A percentile compares a stretch with the other conserved stretches of the same genome.
phyloP scores from a whole-genome alignment of 1,140 invertebrate species.

The Brachystomella parvula region DNA sequence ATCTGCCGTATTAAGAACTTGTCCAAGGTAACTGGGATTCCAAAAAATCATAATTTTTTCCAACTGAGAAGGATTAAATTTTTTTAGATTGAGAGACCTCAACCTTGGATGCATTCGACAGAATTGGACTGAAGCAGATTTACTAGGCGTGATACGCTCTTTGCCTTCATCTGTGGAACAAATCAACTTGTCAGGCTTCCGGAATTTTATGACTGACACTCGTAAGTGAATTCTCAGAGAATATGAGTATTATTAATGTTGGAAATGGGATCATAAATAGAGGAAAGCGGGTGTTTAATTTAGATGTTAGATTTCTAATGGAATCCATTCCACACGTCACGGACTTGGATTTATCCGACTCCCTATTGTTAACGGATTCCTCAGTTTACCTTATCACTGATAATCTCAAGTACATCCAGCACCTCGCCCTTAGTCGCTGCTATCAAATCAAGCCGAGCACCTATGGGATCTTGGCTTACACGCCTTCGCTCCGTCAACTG shows the following conservation, averaged over 20 bases:
- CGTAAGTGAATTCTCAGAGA: background rate
- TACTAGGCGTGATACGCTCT: background rate
- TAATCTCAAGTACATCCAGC: slow-evolving; percentile 45
- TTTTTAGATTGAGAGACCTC: background rate
- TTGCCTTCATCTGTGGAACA: background rate
- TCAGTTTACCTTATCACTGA: background rate
- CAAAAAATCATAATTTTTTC: background rate
- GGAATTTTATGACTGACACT: background rate
- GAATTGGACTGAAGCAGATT: background rate
- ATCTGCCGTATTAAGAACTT: background rate
- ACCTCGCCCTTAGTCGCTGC: slow-evolving; percentile 73
- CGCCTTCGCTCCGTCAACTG: slow-evolving; percentile 56
- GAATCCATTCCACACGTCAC: background rate
- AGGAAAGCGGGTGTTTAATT: background rate
- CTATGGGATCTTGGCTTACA: slow-evolving; percentile 49
- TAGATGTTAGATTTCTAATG: background rate
- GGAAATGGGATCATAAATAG: background rate
- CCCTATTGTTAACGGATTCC: background rate
- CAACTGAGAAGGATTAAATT: background rate
- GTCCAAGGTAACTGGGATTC: background rate
- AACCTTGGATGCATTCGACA: background rate
- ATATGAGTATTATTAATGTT: background rate
- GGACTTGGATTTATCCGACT: background rate
- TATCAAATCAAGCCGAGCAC: slow-evolving; percentile 61
- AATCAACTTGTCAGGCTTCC: background rate